Conservation (phyloP, 2,888 invertebrate genomes). For the Drosophila antonietae region DNA sequence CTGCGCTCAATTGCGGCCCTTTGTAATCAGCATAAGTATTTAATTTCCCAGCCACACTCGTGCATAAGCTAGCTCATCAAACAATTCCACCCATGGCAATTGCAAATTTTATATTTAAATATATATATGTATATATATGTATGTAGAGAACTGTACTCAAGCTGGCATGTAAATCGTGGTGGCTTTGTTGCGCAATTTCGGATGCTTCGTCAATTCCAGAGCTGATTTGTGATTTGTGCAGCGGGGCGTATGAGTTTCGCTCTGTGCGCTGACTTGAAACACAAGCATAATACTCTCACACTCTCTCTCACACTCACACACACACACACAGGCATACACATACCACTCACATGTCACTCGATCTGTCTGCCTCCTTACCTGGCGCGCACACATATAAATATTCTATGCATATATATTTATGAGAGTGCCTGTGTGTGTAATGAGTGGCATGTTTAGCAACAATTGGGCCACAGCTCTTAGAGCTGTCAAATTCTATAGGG, state of each 20-base stretch:
- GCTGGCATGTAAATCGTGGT: conserved; percentile 31
- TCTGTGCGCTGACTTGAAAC: conserved; percentile 40
- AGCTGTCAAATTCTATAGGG: not conserved
- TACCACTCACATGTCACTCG: conserved; percentile 39
- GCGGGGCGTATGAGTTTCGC: conserved; percentile 65
- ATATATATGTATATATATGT: not conserved
- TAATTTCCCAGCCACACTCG: conserved; percentile 32
- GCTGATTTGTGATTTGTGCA: conserved; percentile 53
- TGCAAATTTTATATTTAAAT: conserved; percentile 50
- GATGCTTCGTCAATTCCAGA: conserved; percentile 36
- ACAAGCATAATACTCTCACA: conserved; percentile 15
- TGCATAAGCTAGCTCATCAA: conserved; percentile 32
- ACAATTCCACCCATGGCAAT: conserved; percentile 23
- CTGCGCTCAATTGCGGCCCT: conserved; percentile 25
- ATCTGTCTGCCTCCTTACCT: conserved; percentile 22
- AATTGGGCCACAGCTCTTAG: not conserved
- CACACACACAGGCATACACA: not conserved
- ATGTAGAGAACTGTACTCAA: not conserved
- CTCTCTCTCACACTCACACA: too few species aligned
- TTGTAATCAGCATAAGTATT: conserved; percentile 66
- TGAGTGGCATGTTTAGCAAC: conserved; percentile 21
- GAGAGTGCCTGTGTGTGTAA: conserved; percentile 7
- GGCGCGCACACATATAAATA: conserved; percentile 6
- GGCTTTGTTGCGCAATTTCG: conserved; percentile 33
- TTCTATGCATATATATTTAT: conserved; percentile 1